These are phyloP conservation scores for Verasper variegatus DNA, from an alignment of 2,113 vertebrate genomes.

Conservation along the genomic window DNA sequence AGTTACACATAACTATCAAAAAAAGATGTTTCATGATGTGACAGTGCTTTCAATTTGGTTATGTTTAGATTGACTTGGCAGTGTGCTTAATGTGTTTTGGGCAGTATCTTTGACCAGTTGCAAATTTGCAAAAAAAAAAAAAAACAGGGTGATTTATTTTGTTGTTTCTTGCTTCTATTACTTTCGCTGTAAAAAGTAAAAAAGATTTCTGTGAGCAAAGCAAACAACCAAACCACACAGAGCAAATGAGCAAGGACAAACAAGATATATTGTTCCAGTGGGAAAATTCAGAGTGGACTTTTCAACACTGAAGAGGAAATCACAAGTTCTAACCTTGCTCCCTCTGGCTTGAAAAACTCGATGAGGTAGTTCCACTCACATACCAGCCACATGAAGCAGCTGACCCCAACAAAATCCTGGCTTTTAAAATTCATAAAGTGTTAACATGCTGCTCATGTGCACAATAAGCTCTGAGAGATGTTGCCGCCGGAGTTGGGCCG, in stretches of 20 bases:
- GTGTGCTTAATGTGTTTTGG: too few species aligned
- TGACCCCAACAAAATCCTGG: slow-evolving; percentile 39
- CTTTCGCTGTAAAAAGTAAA: not conserved
- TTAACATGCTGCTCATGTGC: slow-evolving; percentile 58
- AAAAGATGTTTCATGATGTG: too few species aligned
- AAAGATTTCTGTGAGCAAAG: not conserved
- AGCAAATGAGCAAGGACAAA: not conserved
- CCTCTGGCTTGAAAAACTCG: slow-evolving; percentile 31
- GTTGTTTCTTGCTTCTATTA: not conserved
- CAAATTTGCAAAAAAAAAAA: too few species aligned
- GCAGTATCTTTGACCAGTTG: too few species aligned
- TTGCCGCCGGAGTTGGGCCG: not conserved
- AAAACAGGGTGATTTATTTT: not conserved
- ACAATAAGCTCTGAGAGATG: slow-evolving; percentile 43
- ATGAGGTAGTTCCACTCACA: slow-evolving; percentile 50
- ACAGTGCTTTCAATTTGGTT: not conserved
- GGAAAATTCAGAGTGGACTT: not conserved
- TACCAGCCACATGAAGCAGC: slow-evolving; percentile 52
- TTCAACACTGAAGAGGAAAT: slow-evolving; percentile 41
- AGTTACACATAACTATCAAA: too few species aligned
- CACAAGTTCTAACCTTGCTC: slow-evolving; percentile 36
- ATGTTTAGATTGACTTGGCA: too few species aligned
- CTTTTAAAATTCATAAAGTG: slow-evolving; percentile 64
- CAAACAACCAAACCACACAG: not conserved
- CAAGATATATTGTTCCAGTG: not conserved